A percentile compares a stretch with the other conserved stretches of the same genome.
Conservation (phyloP, 1,140 invertebrate genomes). For the Coenobita brevimanus region DNA sequence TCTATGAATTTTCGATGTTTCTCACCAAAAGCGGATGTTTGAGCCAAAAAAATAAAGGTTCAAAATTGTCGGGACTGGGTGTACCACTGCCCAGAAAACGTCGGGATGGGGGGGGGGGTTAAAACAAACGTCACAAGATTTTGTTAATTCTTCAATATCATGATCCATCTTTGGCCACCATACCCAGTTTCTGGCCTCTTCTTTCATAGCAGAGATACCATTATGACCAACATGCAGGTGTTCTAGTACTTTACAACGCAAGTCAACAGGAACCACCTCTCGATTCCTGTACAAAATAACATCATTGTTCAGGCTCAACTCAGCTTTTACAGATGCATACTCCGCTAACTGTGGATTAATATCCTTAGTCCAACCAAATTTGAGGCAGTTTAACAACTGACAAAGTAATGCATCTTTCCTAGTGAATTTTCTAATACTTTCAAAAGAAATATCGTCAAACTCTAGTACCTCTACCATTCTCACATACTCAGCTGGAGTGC, state of each 20-base stretch:
- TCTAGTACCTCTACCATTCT: no score
- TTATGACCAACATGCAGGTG: constrained; percentile 75
- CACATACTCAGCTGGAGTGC: neutral
- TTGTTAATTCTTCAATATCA: constrained; percentile 72
- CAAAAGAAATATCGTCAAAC: no score
- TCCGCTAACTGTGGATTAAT: neutral
- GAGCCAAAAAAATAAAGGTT: no score
- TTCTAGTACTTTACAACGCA: constrained; percentile 72
- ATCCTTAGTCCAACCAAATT: neutral
- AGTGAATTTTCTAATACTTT: neutral
- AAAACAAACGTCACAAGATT: neutral
- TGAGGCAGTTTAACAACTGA: neutral
- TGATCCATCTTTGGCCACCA: constrained; percentile 76
- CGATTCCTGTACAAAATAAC: constrained; percentile 60
- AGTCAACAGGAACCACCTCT: constrained; percentile 73
- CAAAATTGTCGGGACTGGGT: no score
- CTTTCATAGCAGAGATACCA: constrained; percentile 77
- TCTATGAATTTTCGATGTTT: no score
- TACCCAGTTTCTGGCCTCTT: constrained; percentile 74
- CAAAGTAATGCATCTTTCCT: neutral
- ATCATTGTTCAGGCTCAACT: no score
- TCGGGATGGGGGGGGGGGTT: no score
- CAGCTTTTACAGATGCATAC: no score
- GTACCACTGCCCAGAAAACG: no score
- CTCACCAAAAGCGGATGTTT: no score